A percentile compares a stretch with the other conserved stretches of the same genome.
These are phyloP conservation scores for Acanthopagrus latus DNA, from an alignment of 2,797 vertebrate species.

Conservation along the genomic window DNA sequence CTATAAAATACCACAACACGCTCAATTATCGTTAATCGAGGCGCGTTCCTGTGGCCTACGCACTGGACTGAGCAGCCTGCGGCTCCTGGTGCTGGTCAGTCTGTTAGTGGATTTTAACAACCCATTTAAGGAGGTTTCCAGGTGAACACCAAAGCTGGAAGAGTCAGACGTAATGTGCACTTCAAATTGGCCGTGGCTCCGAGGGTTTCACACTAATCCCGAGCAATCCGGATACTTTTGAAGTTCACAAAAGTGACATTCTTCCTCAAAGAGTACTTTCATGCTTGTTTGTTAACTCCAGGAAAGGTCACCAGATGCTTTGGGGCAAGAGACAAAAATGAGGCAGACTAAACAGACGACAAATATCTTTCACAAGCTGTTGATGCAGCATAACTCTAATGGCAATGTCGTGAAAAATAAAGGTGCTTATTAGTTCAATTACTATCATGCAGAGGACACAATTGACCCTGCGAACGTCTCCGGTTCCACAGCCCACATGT, in stretches of 20 bases:
- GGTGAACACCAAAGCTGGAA: conserved; percentile 52
- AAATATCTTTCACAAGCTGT: conserved; percentile 33
- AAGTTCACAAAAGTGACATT: conserved; percentile 48
- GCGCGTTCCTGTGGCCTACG: conserved; percentile 33
- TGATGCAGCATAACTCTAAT: conserved; percentile 2
- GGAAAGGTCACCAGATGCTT: conserved; percentile 62
- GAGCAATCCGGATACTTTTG: conserved; percentile 54
- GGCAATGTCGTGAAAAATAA: conserved; percentile 33
- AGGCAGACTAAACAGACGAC: conserved; percentile 38
- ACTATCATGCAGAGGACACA: conserved; percentile 1
- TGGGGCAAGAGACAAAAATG: conserved; percentile 49
- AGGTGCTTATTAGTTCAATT: conserved; percentile 33
- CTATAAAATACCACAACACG: conserved; percentile 52
- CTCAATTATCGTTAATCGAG: conserved; percentile 50
- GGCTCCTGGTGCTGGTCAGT: conserved; percentile 34
- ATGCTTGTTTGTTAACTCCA: conserved; percentile 46
- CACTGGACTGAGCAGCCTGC: conserved; percentile 23
- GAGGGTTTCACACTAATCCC: conserved; percentile 42
- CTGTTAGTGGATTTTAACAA: conserved; percentile 67
- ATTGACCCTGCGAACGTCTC: conserved; percentile 10
- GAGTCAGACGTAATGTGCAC: conserved; percentile 51
- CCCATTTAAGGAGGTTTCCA: conserved; percentile 62
- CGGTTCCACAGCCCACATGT: conserved; percentile 30
- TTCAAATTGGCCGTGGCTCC: conserved; percentile 47
- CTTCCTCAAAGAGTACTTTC: conserved; percentile 37